These are phyloP conservation scores for Sminthurides aquaticus DNA, from an alignment of 2,888 invertebrate genomes.

Conservation along the genomic window DNA sequence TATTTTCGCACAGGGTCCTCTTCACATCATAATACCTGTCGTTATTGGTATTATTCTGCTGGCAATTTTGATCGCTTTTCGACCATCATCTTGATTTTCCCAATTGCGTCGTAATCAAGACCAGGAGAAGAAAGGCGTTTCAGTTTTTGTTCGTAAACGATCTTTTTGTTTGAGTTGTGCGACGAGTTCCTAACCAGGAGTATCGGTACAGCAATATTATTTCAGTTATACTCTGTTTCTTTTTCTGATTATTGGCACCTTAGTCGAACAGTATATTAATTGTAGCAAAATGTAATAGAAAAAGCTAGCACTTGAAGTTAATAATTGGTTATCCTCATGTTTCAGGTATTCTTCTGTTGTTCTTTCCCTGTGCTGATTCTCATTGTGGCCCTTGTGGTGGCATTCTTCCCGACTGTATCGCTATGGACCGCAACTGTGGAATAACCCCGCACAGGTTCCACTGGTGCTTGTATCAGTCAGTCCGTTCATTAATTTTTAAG, in stretches of 20 bases:
- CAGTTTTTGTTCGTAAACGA: background rate
- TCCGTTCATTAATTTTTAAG: constrained; percentile 16
- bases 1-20: constrained; percentile 45
- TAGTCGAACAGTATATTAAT: too few relatives aligned
- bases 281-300: too few relatives aligned
- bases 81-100: constrained; percentile 44
- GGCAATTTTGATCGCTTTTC: constrained; percentile 48
- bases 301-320: too few relatives aligned
- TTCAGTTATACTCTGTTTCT: background rate
- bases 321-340: too few relatives aligned
- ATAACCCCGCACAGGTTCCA: constrained; percentile 19
- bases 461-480: constrained; percentile 25
- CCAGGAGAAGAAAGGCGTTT: background rate
- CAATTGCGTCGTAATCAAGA: background rate
- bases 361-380: constrained; percentile 42
- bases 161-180: background rate
- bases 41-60: constrained; percentile 48
- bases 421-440: constrained; percentile 38
- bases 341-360: constrained; percentile 43
- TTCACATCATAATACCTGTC: constrained; percentile 48
- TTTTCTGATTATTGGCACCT: too few relatives aligned
- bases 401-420: constrained; percentile 39
- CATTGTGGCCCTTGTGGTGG: constrained; percentile 40
- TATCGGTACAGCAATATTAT: background rate
- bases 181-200: too few relatives aligned